A percentile compares a stretch with the other conserved stretches of the same genome.
Conservation (phyloP, 64 coral and sea anemone species). For the Pachyseris speciosa region DNA sequence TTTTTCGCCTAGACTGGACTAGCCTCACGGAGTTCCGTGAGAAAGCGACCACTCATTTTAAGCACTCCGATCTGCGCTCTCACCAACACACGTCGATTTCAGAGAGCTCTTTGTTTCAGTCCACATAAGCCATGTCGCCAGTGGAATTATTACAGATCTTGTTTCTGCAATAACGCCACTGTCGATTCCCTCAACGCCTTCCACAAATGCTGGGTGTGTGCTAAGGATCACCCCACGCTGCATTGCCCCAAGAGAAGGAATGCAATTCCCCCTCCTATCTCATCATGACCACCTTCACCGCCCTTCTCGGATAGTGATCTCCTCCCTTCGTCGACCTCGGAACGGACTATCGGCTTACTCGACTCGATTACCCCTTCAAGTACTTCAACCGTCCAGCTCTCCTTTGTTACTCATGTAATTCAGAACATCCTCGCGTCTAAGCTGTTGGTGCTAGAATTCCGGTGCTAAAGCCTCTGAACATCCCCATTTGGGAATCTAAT, state of each 20-base stretch:
- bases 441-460: constrained; percentile 11
- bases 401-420: not conserved
- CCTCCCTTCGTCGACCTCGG: not conserved
- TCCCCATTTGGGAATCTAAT: constrained; percentile 8
- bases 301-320: not conserved
- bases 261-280: no score
- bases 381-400: not conserved
- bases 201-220: no score
- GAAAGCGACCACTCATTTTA: not conserved
- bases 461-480: not conserved
- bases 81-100: not conserved
- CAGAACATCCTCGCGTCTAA: not conserved
- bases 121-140: not conserved
- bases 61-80: constrained; percentile 3
- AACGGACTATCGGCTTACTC: no score
- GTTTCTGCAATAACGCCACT: constrained; percentile 22
- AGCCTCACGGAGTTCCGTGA: not conserved
- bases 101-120: not conserved
- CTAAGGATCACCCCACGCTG: no score
- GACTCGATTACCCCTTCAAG: not conserved
- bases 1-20: not conserved
- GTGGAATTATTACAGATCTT: constrained; percentile 15
- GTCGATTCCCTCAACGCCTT: no score
- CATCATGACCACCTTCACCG: no score
- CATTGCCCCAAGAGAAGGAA: no score